Base-by-base conservation (phyloP, 1,140 invertebrate species). In the Hycleus phaleratus region DNA sequence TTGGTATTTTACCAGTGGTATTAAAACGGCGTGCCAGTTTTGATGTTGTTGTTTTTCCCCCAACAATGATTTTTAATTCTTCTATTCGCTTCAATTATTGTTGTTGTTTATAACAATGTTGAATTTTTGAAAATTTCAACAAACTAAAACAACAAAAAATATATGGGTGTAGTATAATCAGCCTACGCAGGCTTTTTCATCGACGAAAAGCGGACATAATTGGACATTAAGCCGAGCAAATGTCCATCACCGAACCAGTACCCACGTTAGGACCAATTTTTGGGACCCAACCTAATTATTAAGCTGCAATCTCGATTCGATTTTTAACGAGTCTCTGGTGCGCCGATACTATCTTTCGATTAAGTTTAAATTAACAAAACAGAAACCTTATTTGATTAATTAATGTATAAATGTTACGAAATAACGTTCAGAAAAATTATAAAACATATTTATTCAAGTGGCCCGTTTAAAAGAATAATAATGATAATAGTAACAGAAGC, bases 1-100 rank as follows among this genome's bases (percentile, higher is more conserved):
- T 53, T 53, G 51, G 51, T 53, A 53, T 53, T 53, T 53, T 45
- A 53, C 51, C 51, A 46, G 43, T 45, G 42, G 51, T 42, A 39
- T 7, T 32, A 1, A 32, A 32, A 32, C 32, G 32, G 32, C 32
- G 32, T 7, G 32, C 51, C 50, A 45, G 45, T 10, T 45, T n/a
- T 46, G 38, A 53, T 12, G 32, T 50, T 45, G 38, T 53, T 45
- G 8, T 45, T 42, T 18, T 45, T 43, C 38, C 12, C 10, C 49
- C 44, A 43, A 53, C 42, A 53, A 5, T 7, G 32, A 32, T 18
- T 18, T 18, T 18, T 18, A 18, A 18, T 18, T 18, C 2, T 18
- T 18, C 18, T 18, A 18, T 18, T 18, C 18, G 18, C 18, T 18
- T 18, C 18, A 18, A 18, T 18, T 18, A 18, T 18, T 18, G 18